Evolutionary conservation across 2,797 vertebrate genomes (phyloP).

Genomic region (Tolypeutes matacus): DNA sequence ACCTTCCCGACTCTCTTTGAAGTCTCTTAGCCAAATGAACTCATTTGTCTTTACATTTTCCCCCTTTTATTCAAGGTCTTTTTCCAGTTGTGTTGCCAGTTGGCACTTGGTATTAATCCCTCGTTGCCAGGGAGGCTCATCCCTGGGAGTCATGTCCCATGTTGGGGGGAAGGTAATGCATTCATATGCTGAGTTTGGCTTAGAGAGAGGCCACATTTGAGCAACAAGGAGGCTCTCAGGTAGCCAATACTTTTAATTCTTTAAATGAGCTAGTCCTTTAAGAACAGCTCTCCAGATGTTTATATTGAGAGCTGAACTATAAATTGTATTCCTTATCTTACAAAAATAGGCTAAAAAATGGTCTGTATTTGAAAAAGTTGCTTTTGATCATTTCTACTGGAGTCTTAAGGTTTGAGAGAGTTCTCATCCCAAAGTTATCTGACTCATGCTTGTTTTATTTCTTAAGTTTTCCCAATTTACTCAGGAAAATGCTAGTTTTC

Average conservation of each 20-base stretch:
- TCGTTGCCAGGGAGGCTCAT: too few species aligned
- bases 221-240: too few species aligned
- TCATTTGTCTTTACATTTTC: too few species aligned
- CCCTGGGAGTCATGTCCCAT: too few species aligned
- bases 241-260: neutral
- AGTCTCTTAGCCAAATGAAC: too few species aligned
- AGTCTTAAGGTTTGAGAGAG: constrained; percentile 37
- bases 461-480: constrained; percentile 50
- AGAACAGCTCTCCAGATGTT: neutral
- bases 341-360: constrained; percentile 55
- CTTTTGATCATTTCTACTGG: constrained; percentile 48
- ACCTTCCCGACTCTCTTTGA: too few species aligned
- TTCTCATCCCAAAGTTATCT: neutral
- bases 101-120: too few species aligned
- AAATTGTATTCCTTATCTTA: constrained; percentile 38
- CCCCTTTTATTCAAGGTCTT: too few species aligned
- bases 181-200: too few species aligned
- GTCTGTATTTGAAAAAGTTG: neutral
- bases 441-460: constrained; percentile 55
- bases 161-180: too few species aligned
- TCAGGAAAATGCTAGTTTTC: constrained; percentile 35
- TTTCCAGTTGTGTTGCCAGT: too few species aligned
- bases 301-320: neutral
- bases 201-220: too few species aligned
- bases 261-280: constrained; percentile 11